Conservation (phyloP, 2,888 invertebrate species). For the Saturnia pavonia region DNA sequence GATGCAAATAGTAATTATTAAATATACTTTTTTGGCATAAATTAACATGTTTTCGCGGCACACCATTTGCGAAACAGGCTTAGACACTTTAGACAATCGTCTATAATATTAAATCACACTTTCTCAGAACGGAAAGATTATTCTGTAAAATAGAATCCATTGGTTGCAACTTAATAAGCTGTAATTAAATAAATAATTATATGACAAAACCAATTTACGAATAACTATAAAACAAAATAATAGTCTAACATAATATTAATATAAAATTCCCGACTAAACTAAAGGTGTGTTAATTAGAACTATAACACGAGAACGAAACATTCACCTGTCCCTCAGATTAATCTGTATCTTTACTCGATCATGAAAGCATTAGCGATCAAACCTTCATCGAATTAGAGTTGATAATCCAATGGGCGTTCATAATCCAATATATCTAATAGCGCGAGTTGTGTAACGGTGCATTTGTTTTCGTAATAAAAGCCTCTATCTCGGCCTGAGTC, state of each 20-base stretch:
- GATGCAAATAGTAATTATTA: too few relatives aligned
- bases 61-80: too few relatives aligned
- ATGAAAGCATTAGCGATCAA: slow-evolving; percentile 24
- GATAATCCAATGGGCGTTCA: slow-evolving; percentile 32
- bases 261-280: slow-evolving; percentile 40
- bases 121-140: too few relatives aligned
- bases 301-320: slow-evolving; percentile 56
- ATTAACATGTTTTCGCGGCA: too few relatives aligned
- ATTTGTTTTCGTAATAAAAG: slow-evolving; percentile 72
- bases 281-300: slow-evolving; percentile 61
- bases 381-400: slow-evolving; percentile 33
- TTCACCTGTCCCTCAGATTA: slow-evolving; percentile 63
- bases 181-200: not conserved
- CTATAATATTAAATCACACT: too few relatives aligned
- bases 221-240: slow-evolving; percentile 22
- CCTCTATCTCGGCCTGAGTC: slow-evolving; percentile 62
- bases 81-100: too few relatives aligned
- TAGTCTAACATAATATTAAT: slow-evolving; percentile 42
- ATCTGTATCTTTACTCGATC: slow-evolving; percentile 24
- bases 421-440: slow-evolving; percentile 40
- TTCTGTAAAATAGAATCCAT: too few relatives aligned
- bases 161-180: not conserved
- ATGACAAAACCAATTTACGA: not conserved
- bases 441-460: slow-evolving; percentile 63
- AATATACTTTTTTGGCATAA: too few relatives aligned